Percentiles rank a stretch among this genome's conserved stretches.
Conservation (phyloP, 2,888 invertebrate species). For the Drosophila macrospina region DNA sequence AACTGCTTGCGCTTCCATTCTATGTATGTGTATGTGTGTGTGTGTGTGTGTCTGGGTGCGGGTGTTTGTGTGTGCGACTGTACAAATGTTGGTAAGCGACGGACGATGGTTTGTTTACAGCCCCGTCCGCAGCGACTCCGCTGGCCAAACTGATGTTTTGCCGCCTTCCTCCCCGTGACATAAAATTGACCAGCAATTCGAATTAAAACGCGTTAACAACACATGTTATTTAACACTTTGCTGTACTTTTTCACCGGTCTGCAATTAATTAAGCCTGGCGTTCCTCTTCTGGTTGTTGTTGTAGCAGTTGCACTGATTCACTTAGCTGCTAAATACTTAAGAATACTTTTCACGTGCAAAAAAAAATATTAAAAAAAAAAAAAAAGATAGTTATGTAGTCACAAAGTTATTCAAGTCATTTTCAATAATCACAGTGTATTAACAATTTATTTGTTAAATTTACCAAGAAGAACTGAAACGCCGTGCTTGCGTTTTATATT, state of each 20-base stretch:
- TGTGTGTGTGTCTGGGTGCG: constrained; percentile 2
- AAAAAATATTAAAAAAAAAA: constrained; percentile 69
- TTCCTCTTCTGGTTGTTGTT: constrained; percentile 39
- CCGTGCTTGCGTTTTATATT: constrained; percentile 53
- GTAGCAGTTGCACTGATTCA: constrained; percentile 53
- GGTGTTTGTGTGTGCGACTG: constrained; percentile 42
- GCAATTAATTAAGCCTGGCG: constrained; percentile 34
- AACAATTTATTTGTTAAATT: constrained; percentile 38
- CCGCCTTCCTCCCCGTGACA: constrained; percentile 18
- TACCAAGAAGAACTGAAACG: constrained; percentile 54
- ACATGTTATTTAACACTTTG: constrained; percentile 33
- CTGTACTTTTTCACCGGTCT: constrained; percentile 31
- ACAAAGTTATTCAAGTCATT: constrained; percentile 65
- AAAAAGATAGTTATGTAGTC: constrained; percentile 30
- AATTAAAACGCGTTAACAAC: neutral
- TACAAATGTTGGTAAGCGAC: constrained; percentile 25
- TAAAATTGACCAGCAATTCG: constrained; percentile 34
- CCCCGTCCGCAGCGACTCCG: constrained; percentile 3
- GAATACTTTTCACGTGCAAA: constrained; percentile 72
- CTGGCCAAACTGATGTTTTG: constrained; percentile 17
- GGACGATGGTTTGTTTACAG: constrained; percentile 47
- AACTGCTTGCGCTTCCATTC: constrained; percentile 54
- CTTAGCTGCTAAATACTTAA: constrained; percentile 67
- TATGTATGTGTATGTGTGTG: neutral
- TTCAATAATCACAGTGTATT: constrained; percentile 46